A percentile compares a stretch with the other conserved stretches of the same genome.
These are phyloP conservation scores for Myotis davidii DNA, from an alignment of 2,113 vertebrate species.

Conservation along the genomic window DNA sequence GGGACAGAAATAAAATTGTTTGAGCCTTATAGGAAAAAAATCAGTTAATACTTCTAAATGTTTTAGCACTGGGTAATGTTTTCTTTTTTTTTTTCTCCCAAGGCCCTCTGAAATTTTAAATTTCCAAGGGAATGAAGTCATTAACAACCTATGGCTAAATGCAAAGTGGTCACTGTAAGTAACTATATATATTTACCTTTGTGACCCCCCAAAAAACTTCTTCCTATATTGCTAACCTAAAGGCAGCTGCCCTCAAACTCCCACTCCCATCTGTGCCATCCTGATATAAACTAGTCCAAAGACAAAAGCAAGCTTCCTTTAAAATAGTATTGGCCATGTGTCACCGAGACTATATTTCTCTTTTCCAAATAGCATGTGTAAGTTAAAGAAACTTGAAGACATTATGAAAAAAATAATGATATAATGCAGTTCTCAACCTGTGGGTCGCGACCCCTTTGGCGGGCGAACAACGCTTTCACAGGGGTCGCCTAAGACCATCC, in stretches of 20 bases:
- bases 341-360: not conserved
- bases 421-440: not conserved
- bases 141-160: not conserved
- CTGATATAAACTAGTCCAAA: not conserved
- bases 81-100: not conserved
- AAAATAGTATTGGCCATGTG: not conserved
- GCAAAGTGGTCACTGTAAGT: not conserved
- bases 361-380: not conserved
- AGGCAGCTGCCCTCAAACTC: not conserved
- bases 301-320: not conserved
- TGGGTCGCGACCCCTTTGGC: too few relatives aligned
- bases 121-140: not conserved
- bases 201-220: not conserved
- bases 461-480: too few relatives aligned
- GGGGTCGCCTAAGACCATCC: too few relatives aligned
- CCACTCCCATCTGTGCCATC: not conserved
- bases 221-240: not conserved
- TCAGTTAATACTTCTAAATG: not conserved
- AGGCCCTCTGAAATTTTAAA: not conserved
- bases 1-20: not conserved
- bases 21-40: not conserved
- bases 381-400: not conserved
- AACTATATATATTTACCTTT: not conserved
- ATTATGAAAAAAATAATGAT: not conserved
- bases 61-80: not conserved